Percentiles rank a stretch among this genome's conserved stretches.
Conservation (phyloP, 2,888 invertebrate species). For the Trissolcus brochymenae region DNA sequence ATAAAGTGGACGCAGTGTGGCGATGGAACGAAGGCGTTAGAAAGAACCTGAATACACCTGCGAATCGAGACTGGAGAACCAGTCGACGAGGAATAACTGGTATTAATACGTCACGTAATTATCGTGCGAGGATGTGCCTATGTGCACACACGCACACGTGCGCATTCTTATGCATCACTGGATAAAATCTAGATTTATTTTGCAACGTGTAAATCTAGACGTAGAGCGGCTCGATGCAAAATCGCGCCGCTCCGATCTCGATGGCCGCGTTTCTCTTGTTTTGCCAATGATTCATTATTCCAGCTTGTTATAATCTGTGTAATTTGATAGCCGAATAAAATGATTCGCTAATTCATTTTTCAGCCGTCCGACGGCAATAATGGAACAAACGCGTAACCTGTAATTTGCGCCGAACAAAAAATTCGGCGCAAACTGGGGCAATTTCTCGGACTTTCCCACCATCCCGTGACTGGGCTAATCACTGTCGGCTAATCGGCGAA, state of each 20-base stretch:
- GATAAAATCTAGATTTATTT: slow-evolving; percentile 58
- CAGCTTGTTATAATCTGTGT: slow-evolving; percentile 27
- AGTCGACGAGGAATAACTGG: slow-evolving; percentile 73
- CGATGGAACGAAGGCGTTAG: slow-evolving; percentile 60
- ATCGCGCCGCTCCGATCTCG: slow-evolving; percentile 35
- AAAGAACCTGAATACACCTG: slow-evolving; percentile 68
- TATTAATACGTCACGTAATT: slow-evolving; percentile 75
- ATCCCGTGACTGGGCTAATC: slow-evolving; percentile 28
- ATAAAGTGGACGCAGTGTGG: slow-evolving; percentile 53
- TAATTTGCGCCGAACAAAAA: slow-evolving; percentile 30
- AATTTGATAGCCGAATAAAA: slow-evolving; percentile 24
- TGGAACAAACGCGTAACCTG: slow-evolving; percentile 10
- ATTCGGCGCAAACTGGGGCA: slow-evolving; percentile 20
- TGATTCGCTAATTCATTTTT: slow-evolving; percentile 31
- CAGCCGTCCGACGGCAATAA: slow-evolving; percentile 8
- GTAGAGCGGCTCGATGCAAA: slow-evolving; percentile 21
- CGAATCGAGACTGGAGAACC: slow-evolving; percentile 68
- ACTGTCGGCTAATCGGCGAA: slow-evolving; percentile 19
- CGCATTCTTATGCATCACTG: slow-evolving; percentile 45
- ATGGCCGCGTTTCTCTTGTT: slow-evolving; percentile 33
- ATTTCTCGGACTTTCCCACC: slow-evolving; percentile 42
- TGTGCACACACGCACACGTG: slow-evolving; percentile 54
- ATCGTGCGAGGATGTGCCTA: slow-evolving; percentile 66
- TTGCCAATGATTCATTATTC: slow-evolving; percentile 52
- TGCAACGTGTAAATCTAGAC: slow-evolving; percentile 39